Evolutionary conservation across 2,888 invertebrate genomes (phyloP), one percentile per base, ranked within the genome.

Genomic region (Chaetogeoica ovagalla): DNA sequence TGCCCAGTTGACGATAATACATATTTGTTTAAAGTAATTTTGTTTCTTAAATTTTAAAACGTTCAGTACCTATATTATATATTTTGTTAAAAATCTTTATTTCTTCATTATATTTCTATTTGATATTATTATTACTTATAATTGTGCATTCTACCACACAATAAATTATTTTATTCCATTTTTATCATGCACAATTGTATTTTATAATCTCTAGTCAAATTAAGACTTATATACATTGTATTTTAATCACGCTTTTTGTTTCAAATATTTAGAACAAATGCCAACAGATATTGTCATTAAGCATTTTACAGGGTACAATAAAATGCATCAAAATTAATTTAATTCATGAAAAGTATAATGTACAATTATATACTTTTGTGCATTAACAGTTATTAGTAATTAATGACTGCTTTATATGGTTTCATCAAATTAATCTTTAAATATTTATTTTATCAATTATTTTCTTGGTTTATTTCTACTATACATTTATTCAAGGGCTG

Each of bases 161-260:
- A 55, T 55, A 6, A 5, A 39, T 7, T 6, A 23, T 48, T 7
- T 19, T 60, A 9, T 57, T 57, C 43, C 17, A 71, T 9, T 71
- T 19, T 30, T 48, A 43, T 72, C 43, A 72, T 48, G 11, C 6
- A 60, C 19, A 68, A 48, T 9, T 59, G 19, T 48, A 6, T 59
- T 13, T 7, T 71, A 39, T 59, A 21, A 23, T 60, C 23, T 43
- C 59, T 71, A 60, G 43, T 60, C 43, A 71, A 43, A 60, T 57
- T 4, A 60, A 23, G 2, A 8, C 39, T 21, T 55, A 68, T 17
- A 52, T 17, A n/a, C n/a, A n/a, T 39, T 13, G 7, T 57, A 11
- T n/a, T 57, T 15, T 69, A 30, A 19, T 55, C 17, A 55, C 8
- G 11, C n/a, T 43, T 30, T 48, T 52, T 52, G 0, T 68, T 68